phyloP scores from a whole-genome alignment of 2,113 vertebrate species.

The Chaenogobius annularis region DNA sequence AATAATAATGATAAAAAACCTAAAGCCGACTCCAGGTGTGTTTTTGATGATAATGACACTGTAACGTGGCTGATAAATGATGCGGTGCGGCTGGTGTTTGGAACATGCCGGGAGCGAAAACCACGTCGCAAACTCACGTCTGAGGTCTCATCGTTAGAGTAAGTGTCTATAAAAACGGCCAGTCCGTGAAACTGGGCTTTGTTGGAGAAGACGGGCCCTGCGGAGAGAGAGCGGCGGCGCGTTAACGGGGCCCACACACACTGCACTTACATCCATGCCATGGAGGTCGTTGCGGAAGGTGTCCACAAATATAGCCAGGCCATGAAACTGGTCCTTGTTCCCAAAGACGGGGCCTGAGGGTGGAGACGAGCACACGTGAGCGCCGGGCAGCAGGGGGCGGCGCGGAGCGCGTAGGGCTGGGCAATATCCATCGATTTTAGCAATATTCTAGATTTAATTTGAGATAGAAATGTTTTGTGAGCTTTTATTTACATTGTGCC shows the following conservation, averaged over 20 bases:
- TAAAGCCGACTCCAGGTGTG: no score
- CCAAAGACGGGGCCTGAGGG: slow-evolving; percentile 79
- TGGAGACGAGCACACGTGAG: slow-evolving; percentile 67
- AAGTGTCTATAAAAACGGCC: slow-evolving; percentile 95
- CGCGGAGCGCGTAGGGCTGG: neutral
- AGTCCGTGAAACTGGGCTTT: slow-evolving; percentile 93
- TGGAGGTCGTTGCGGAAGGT: slow-evolving; percentile 83
- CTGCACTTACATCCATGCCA: slow-evolving; percentile 79
- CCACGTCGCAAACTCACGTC: slow-evolving; percentile 83
- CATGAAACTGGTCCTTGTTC: slow-evolving; percentile 78
- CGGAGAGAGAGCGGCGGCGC: slow-evolving; percentile 49
- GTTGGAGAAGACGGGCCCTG: slow-evolving; percentile 95
- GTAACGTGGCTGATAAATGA: no score
- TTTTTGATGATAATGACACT: no score
- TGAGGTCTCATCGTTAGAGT: slow-evolving; percentile 90
- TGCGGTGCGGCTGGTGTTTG: neutral
- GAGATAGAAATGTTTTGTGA: no score
- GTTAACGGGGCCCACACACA: slow-evolving; percentile 35
- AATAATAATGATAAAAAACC: no score
- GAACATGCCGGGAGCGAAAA: slow-evolving; percentile 8
- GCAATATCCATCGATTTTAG: neutral
- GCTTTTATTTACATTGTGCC: no score
- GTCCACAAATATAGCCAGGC: slow-evolving; percentile 81
- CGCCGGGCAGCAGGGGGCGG: slow-evolving; percentile 10
- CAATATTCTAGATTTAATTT: no score